A percentile compares a stretch with the other conserved stretches of the same genome.
These are phyloP conservation scores for Leuctra nigra DNA, from an alignment of 2,888 invertebrate genomes.

Conservation along the genomic window DNA sequence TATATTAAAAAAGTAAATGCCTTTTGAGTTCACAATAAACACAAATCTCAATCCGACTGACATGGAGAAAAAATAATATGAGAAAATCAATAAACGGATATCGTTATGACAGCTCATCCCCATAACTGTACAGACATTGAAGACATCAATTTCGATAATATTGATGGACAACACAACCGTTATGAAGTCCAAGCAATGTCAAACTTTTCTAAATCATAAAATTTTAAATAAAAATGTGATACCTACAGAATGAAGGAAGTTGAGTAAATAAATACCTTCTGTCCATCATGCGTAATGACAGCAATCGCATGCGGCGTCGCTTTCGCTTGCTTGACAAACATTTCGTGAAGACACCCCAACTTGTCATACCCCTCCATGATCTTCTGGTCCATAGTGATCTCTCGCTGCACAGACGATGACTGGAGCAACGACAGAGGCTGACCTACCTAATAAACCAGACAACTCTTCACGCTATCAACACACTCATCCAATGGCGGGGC, in stretches of 20 bases:
- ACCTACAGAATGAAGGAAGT: background rate
- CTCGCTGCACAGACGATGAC: background rate
- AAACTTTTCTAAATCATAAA: background rate
- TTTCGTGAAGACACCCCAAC: slow-evolving; percentile 32
- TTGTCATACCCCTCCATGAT: slow-evolving; percentile 31
- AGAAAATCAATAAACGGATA: too few relatives aligned
- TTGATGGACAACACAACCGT: background rate
- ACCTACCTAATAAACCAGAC: too few relatives aligned
- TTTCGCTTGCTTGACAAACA: slow-evolving; percentile 31
- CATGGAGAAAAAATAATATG: too few relatives aligned
- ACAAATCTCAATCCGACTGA: too few relatives aligned
- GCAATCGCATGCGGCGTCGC: slow-evolving; percentile 30
- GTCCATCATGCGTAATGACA: slow-evolving; percentile 27
- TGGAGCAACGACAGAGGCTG: too few relatives aligned
- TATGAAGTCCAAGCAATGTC: background rate
- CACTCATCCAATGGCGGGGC: too few relatives aligned
- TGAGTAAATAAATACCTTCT: slow-evolving; percentile 19
- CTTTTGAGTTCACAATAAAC: too few relatives aligned
- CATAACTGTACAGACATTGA: background rate
- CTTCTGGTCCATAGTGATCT: background rate
- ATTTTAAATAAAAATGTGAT: background rate
- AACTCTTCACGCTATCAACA: too few relatives aligned
- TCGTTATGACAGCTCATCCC: too few relatives aligned
- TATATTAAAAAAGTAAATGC: too few relatives aligned
- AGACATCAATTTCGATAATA: background rate